Evolutionary conservation across 2,888 invertebrate species (phyloP), one percentile per base, ranked within the genome.

Genomic region (Rapana venosa): DNA sequence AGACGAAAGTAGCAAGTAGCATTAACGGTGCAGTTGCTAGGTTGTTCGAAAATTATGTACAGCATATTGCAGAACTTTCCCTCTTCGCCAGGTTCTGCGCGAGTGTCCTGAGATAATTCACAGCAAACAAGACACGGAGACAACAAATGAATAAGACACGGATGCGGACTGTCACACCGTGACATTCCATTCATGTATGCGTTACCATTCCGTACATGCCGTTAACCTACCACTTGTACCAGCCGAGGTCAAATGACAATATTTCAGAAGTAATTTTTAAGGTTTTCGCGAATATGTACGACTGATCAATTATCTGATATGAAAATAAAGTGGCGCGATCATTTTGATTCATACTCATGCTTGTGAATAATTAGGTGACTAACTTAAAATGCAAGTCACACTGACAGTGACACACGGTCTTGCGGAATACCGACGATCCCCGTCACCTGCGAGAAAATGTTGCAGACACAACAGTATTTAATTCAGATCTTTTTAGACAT

Each of bases 111-210:
- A 47, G n/a, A 47, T 47, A 47, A 47, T 47, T 47, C 47, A 47
- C 47, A 47, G 47, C 47, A 47, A 47, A 47, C 47, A 47, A 47
- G 47, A 47, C 47, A 47, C 47, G 8, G 47, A 47, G 47, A 47
- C 47, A 47, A 47, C 47, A 47, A 47, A 2, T 47, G 47, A 15
- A 79, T 26, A 79, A 85, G 85, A 85, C 58, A 85, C 58, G 15
- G 85, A 58, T 85, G 85, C 8, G 56, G 56, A 35, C 77, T 4
- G 77, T 79, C 77, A 79, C 77, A 79, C 77, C 77, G 77, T 79
- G 77, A 79, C 86, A 86, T 86, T 86, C 86, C 86, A 66, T 30
- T 30, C 84, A 58, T 56, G 58, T 83, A 47, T 86, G 35, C 26
- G 20, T 66, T 47, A 47, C 81, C 81, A 83, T 83, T 83, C 81